Evolutionary conservation across 2,113 vertebrate species (phyloP).

Genomic region (Forbesichthys agassizii): DNA sequence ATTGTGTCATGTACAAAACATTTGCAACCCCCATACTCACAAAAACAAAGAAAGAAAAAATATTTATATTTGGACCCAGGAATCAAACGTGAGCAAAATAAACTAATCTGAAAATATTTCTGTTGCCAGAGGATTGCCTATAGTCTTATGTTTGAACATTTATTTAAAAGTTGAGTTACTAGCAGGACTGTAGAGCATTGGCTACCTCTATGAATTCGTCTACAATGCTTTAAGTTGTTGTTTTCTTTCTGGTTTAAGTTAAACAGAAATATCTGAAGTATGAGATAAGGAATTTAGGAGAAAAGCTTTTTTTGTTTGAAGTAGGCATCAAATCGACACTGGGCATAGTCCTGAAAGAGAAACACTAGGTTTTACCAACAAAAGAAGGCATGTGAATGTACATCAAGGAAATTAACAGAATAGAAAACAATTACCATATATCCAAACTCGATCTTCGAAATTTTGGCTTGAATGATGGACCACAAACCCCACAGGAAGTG

Average conservation of each 20-base stretch:
- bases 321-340: slow-evolving; percentile 87
- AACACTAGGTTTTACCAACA: neutral
- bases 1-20: no score
- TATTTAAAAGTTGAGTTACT: no score
- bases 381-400: neutral
- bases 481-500: slow-evolving; percentile 96
- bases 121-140: neutral
- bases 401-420: neutral
- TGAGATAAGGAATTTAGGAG: slow-evolving; percentile 44
- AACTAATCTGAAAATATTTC: no score
- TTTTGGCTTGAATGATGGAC: slow-evolving; percentile 91
- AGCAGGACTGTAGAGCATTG: slow-evolving; percentile 24
- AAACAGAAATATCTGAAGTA: neutral
- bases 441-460: slow-evolving; percentile 93
- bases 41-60: no score
- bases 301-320: slow-evolving; percentile 78
- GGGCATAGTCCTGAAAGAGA: slow-evolving; percentile 84
- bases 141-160: neutral
- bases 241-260: no score
- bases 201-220: neutral
- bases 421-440: slow-evolving; percentile 83
- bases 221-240: neutral
- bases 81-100: neutral
- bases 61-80: no score
- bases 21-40: no score